These are phyloP conservation scores for Parochlus steinenii DNA, from an alignment of 2,888 invertebrate species.

Conservation along the genomic window DNA sequence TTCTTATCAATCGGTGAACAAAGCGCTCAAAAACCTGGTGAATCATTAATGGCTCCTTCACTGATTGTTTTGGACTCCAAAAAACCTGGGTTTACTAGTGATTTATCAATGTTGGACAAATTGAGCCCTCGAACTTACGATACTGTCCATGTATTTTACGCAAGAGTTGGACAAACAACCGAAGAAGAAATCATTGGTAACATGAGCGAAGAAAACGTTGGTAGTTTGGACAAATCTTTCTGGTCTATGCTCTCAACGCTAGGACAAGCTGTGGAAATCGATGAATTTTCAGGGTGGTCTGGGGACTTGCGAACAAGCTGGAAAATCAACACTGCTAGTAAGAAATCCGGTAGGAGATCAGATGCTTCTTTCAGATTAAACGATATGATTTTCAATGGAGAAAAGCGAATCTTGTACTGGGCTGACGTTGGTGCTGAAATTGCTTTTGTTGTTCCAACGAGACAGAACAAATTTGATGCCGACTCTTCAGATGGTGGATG, in stretches of 20 bases:
- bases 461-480: constrained; percentile 32
- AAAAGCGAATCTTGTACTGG: constrained; percentile 81
- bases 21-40: constrained; percentile 26
- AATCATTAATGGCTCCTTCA: constrained; percentile 23
- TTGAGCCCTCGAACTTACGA: constrained; percentile 76
- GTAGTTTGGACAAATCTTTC: constrained; percentile 34
- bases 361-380: constrained; percentile 27
- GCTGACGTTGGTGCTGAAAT: constrained; percentile 88
- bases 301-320: constrained; percentile 80
- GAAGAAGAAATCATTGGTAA: constrained; percentile 58
- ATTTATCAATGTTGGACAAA: constrained; percentile 68
- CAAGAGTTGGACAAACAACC: constrained; percentile 64
- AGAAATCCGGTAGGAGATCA: constrained; percentile 14
- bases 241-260: constrained; percentile 50
- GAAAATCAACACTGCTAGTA: constrained; percentile 33
- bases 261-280: constrained; percentile 76
- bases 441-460: constrained; percentile 80
- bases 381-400: constrained; percentile 66
- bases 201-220: constrained; percentile 24
- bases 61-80: constrained; percentile 27
- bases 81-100: constrained; percentile 50
- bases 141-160: constrained; percentile 89
- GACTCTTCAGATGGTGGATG: constrained; percentile 33
- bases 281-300: constrained; percentile 86
- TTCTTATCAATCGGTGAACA: constrained; percentile 48